phyloP scores from a whole-genome alignment of 2,888 invertebrate species.

The Morpho helenor region DNA sequence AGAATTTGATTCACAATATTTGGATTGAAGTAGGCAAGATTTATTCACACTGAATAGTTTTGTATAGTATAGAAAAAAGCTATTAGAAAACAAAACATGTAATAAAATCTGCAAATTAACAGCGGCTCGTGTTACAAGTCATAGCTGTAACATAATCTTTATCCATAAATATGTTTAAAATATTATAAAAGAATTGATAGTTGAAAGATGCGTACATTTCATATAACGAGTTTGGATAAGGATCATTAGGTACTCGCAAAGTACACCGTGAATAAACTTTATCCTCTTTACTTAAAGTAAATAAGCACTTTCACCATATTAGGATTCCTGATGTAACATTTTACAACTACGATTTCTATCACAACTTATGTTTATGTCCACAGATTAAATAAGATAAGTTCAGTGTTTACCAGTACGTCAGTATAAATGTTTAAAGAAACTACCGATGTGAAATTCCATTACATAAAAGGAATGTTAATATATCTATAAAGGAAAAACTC shows the following conservation, averaged over 20 bases:
- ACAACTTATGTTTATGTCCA: conserved; percentile 4
- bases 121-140: too few relatives aligned
- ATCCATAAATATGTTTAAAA: too few relatives aligned
- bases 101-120: too few relatives aligned
- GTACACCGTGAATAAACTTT: conserved; percentile 3
- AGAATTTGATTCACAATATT: too few relatives aligned
- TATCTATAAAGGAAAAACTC: too few relatives aligned
- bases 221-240: not conserved
- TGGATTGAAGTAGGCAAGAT: too few relatives aligned
- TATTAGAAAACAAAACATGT: too few relatives aligned
- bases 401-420: not conserved
- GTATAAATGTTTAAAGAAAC: not conserved
- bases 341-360: conserved; percentile 14
- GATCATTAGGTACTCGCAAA: conserved; percentile 9
- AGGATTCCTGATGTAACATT: conserved; percentile 7
- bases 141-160: too few relatives aligned
- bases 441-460: too few relatives aligned
- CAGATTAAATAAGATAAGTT: conserved; percentile 3
- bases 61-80: too few relatives aligned
- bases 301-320: conserved; percentile 7
- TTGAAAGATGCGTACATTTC: not conserved
- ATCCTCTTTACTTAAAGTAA: conserved; percentile 8
- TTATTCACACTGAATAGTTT: too few relatives aligned
- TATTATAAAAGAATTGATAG: not conserved
- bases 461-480: too few relatives aligned